Evolutionary conservation across 2,888 invertebrate genomes (phyloP).

Genomic region (Harpalus rubripes): DNA sequence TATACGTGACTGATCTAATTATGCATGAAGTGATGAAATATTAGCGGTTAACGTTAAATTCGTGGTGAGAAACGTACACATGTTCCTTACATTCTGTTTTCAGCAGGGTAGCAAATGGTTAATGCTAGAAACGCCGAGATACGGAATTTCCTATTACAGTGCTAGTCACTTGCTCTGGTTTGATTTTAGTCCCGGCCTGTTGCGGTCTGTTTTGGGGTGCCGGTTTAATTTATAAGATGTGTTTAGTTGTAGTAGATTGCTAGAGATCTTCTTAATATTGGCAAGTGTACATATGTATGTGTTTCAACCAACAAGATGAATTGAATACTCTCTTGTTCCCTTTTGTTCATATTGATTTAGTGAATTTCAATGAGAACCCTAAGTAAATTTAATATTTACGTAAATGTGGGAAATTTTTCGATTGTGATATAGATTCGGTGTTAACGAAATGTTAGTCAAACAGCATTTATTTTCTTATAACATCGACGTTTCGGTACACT

Average conservation of each 20-base stretch:
- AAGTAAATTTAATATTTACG: no score
- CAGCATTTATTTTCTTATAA: no score
- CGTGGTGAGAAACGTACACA: constrained; percentile 53
- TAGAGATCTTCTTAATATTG: constrained; percentile 31
- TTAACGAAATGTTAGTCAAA: no score
- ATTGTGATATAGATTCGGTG: no score
- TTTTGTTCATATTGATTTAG: constrained; percentile 24
- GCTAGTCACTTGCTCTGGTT: constrained; percentile 29
- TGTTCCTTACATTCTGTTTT: constrained; percentile 46
- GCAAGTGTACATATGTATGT: constrained; percentile 16
- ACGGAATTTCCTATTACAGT: constrained; percentile 41
- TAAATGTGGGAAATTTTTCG: no score
- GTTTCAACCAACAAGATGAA: constrained; percentile 33
- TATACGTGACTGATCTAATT: constrained; percentile 54
- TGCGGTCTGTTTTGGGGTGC: constrained; percentile 43
- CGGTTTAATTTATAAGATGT: constrained; percentile 55
- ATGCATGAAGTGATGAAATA: constrained; percentile 49
- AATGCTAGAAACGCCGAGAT: background rate
- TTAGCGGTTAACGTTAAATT: constrained; percentile 43
- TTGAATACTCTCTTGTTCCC: background rate
- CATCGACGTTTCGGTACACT: no score
- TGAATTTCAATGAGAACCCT: background rate
- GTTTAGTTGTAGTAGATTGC: constrained; percentile 47
- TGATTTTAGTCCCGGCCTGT: constrained; percentile 40
- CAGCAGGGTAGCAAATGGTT: constrained; percentile 5